Conservation (phyloP, 2,113 vertebrate genomes). For the Aspiorhynchus laticeps region DNA sequence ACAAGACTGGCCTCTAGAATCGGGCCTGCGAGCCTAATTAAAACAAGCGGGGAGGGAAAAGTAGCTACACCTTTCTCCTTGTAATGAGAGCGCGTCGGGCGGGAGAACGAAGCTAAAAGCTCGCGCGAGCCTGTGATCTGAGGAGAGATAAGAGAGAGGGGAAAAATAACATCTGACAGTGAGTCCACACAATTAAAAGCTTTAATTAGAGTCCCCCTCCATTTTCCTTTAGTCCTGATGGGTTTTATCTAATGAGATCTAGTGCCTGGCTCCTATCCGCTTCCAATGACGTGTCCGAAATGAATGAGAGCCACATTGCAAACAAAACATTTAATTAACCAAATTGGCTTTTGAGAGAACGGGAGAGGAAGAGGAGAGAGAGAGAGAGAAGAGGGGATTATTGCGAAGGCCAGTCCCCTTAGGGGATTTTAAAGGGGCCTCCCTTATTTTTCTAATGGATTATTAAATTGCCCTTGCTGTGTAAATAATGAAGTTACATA, state of each 20-base stretch:
- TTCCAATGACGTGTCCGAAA: constrained; percentile 98
- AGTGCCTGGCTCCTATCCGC: constrained; percentile 98
- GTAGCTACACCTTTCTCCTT: constrained; percentile 77
- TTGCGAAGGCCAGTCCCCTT: constrained; percentile 79
- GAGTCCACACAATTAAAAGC: constrained; percentile 99
- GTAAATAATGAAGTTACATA: constrained; percentile 65
- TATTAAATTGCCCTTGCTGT: constrained; percentile 65
- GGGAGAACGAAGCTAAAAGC: constrained; percentile 70
- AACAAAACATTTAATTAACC: constrained; percentile 99
- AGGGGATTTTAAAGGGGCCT: constrained; percentile 82
- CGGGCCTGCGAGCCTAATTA: constrained; percentile 75
- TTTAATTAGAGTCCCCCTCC: constrained; percentile 99
- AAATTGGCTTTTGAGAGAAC: constrained; percentile 98
- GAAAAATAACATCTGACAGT: constrained; percentile 90
- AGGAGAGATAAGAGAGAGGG: constrained; percentile 82
- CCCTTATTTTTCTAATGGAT: constrained; percentile 71
- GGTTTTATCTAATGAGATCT: constrained; percentile 99
- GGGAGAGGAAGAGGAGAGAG: constrained; percentile 66
- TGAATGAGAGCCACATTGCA: constrained; percentile 99
- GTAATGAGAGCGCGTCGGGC: constrained; percentile 76
- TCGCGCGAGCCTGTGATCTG: constrained; percentile 84
- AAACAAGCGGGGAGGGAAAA: constrained; percentile 56
- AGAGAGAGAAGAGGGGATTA: constrained; percentile 79
- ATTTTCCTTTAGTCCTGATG: constrained; percentile 99
- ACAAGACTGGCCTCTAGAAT: constrained; percentile 71